These are phyloP conservation scores for Caenorhabditis remanei DNA, from an alignment of 1,140 invertebrate species.

Conservation along the genomic window DNA sequence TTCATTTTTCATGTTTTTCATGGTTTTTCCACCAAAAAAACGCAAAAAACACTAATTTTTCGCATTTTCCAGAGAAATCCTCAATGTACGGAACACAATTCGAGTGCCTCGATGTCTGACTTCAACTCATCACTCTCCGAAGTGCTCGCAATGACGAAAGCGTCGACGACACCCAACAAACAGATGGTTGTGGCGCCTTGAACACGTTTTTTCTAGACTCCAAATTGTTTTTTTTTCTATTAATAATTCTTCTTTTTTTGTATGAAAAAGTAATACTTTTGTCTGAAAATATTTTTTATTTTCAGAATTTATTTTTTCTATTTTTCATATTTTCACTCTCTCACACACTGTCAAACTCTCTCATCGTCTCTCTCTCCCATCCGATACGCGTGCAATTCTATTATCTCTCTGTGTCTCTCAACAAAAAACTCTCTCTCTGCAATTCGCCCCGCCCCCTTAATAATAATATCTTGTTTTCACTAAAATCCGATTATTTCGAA, in stretches of 20 bases:
- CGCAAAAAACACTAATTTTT: background rate
- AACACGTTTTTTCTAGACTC: background rate
- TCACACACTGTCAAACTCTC: no score
- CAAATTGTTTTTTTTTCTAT: no score
- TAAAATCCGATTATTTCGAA: no score
- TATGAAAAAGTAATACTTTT: background rate
- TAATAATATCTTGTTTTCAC: background rate
- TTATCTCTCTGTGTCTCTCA: background rate
- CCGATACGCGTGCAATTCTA: conserved; percentile 35
- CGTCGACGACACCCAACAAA: background rate
- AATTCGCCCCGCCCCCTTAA: background rate
- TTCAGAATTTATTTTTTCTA: background rate
- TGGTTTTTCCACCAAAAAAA: no score
- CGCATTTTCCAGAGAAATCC: conserved; percentile 31
- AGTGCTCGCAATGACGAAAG: background rate
- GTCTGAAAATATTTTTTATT: no score
- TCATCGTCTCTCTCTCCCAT: background rate
- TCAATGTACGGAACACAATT: background rate
- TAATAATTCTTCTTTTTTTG: no score
- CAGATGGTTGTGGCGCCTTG: background rate
- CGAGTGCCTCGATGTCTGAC: background rate
- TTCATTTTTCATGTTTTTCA: no score
- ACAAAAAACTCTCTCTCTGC: background rate
- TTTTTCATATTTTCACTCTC: background rate
- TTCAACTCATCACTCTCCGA: conserved; percentile 2